Percentiles rank a stretch among this genome's conserved stretches.
These are phyloP conservation scores for Empis stercorea DNA, from an alignment of 2,888 invertebrate species.

Conservation along the genomic window DNA sequence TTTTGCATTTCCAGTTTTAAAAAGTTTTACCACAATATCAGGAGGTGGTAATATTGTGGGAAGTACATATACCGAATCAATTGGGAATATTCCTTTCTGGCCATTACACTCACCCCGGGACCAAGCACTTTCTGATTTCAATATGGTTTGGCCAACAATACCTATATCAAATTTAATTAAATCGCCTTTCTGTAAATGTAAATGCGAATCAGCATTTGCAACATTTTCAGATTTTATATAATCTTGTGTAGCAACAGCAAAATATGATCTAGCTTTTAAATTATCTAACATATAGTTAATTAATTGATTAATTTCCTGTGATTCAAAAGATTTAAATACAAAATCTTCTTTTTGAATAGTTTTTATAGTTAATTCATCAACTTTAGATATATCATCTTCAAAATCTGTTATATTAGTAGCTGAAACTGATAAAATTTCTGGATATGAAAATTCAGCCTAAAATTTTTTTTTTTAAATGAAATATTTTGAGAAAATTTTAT, in stretches of 20 bases:
- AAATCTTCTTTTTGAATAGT: constrained; percentile 84
- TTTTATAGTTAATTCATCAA: constrained; percentile 59
- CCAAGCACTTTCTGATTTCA: constrained; percentile 45
- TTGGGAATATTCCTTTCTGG: constrained; percentile 69
- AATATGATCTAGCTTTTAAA: constrained; percentile 71
- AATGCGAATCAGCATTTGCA: constrained; percentile 43
- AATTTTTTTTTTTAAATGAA: not conserved
- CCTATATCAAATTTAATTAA: constrained; percentile 66
- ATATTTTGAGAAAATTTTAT: too few relatives aligned
- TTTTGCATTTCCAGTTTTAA: constrained; percentile 34
- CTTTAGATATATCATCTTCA: constrained; percentile 40
- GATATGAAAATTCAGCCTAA: constrained; percentile 64
- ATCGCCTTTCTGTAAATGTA: constrained; percentile 60
- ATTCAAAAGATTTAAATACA: constrained; percentile 78
- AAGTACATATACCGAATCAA: constrained; percentile 74
- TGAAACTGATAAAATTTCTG: constrained; percentile 68
- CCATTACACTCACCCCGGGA: constrained; percentile 58
- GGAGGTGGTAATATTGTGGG: constrained; percentile 70
- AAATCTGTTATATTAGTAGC: constrained; percentile 15
- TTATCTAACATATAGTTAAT: constrained; percentile 77
- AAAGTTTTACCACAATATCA: constrained; percentile 48
- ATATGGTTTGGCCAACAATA: constrained; percentile 58
- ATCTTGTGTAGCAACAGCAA: constrained; percentile 62
- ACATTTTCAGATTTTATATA: constrained; percentile 34
- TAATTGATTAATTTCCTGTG: constrained; percentile 70